phyloP scores from a whole-genome alignment of 2,888 invertebrate species.

The Drosophila koepferae region DNA sequence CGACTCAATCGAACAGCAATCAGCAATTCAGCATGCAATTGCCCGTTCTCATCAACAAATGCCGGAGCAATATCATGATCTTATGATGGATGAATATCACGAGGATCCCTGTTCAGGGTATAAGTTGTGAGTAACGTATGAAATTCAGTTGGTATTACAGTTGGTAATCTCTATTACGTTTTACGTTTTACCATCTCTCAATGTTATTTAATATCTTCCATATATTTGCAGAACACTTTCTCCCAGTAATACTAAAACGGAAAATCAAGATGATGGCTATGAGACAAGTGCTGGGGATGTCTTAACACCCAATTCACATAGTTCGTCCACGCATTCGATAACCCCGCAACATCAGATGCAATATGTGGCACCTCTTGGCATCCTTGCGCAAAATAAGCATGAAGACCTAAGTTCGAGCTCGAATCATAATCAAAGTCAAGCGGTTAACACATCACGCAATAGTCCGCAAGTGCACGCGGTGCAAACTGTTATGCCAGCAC shows the following conservation, averaged over 20 bases:
- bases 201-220: background rate
- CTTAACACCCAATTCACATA: conserved; percentile 84
- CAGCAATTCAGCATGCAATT: conserved; percentile 37
- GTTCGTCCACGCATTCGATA: conserved; percentile 80
- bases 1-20: conserved; percentile 81
- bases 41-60: conserved; percentile 60
- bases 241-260: conserved; percentile 86
- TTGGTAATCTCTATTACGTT: background rate
- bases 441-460: conserved; percentile 16
- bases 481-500: conserved; percentile 19
- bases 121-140: conserved; percentile 83
- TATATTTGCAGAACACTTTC: conserved; percentile 70
- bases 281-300: conserved; percentile 91
- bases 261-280: conserved; percentile 95
- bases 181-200: background rate
- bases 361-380: conserved; percentile 39
- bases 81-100: conserved; percentile 83
- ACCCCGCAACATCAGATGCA: conserved; percentile 81
- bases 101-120: conserved; percentile 79
- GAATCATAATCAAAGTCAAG: conserved; percentile 35
- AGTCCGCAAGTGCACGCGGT: conserved; percentile 24
- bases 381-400: conserved; percentile 56
- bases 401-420: conserved; percentile 50
- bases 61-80: conserved; percentile 73
- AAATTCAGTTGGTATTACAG: conserved; percentile 1